phyloP scores from a whole-genome alignment of 30 jellyfish, hydroid and myxozoan species.

The Morbakka virulenta region DNA sequence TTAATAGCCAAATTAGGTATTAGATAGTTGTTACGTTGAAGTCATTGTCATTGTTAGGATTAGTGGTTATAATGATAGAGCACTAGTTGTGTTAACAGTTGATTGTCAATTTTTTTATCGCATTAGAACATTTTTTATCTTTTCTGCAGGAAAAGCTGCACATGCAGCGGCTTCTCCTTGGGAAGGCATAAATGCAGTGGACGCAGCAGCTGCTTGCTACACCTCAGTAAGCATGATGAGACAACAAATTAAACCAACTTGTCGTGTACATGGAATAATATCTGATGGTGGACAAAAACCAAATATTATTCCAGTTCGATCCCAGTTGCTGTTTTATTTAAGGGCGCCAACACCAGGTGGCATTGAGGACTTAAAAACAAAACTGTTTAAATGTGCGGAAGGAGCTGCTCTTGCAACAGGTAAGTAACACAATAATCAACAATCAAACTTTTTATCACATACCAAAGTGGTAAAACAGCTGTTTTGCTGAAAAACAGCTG shows the following conservation, averaged over 20 bases:
- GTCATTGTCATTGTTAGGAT: too few species aligned
- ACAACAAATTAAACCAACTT: conserved; percentile 30
- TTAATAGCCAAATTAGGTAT: too few species aligned
- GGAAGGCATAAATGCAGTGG: conserved; percentile 54
- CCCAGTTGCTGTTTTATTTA: not conserved
- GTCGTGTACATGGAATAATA: conserved; percentile 19
- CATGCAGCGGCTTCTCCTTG: conserved; percentile 60
- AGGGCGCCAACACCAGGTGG: conserved; percentile 13
- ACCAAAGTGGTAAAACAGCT: too few species aligned
- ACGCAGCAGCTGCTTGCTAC: conserved; percentile 34
- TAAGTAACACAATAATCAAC: not conserved
- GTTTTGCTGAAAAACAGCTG: too few species aligned
- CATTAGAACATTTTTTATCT: too few species aligned
- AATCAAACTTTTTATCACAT: not conserved
- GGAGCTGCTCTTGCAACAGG: conserved; percentile 55
- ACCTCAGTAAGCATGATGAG: conserved; percentile 30
- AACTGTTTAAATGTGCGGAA: conserved; percentile 6
- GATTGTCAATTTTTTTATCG: too few species aligned
- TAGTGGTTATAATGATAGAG: too few species aligned
- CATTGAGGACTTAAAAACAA: not conserved
- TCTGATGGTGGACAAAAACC: conserved; percentile 31
- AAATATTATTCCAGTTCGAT: conserved; percentile 22
- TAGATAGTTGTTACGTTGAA: too few species aligned
- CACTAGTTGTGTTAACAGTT: too few species aligned
- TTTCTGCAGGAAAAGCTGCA: conserved; percentile 23